Evolutionary conservation across 1,140 invertebrate genomes (phyloP).

Genomic region (Pararge aegeria): DNA sequence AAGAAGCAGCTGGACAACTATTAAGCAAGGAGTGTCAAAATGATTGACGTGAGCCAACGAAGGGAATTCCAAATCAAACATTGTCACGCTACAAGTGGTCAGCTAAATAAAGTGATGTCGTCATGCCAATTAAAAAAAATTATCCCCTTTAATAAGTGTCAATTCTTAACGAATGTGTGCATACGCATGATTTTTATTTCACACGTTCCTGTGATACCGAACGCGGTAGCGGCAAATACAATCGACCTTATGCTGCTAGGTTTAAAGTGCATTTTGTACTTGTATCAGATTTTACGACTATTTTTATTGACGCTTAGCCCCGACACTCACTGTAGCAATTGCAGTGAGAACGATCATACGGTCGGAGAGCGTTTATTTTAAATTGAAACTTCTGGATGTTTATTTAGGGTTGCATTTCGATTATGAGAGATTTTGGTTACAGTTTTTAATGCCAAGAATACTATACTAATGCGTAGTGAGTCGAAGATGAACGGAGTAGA

Average conservation of each 20-base stretch:
- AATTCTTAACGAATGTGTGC: slow-evolving; percentile 79
- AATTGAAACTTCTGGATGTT: slow-evolving; percentile 34
- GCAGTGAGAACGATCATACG: slow-evolving; percentile 48
- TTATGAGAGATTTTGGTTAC: slow-evolving; percentile 18
- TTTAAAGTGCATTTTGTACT: slow-evolving; percentile 45
- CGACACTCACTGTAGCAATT: slow-evolving; percentile 60
- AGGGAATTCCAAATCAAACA: slow-evolving; percentile 72
- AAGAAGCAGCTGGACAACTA: slow-evolving; percentile 28
- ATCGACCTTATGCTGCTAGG: slow-evolving; percentile 36
- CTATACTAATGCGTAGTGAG: slow-evolving; percentile 56
- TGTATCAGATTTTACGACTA: slow-evolving; percentile 66
- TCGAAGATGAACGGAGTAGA: slow-evolving; percentile 72
- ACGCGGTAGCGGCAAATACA: slow-evolving; percentile 20
- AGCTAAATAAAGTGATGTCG: slow-evolving; percentile 73
- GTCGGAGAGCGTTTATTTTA: slow-evolving; percentile 22
- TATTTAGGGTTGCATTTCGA: slow-evolving; percentile 33
- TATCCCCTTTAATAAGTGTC: slow-evolving; percentile 77
- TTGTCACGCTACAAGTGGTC: slow-evolving; percentile 58
- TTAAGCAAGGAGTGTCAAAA: slow-evolving; percentile 46
- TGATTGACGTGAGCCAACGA: slow-evolving; percentile 59
- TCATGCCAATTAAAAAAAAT: slow-evolving; percentile 79
- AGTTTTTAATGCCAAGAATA: slow-evolving; percentile 39
- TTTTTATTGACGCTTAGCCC: slow-evolving; percentile 77
- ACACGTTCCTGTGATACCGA: slow-evolving; percentile 54
- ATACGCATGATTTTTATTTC: slow-evolving; percentile 77